Evolutionary conservation across 2,888 invertebrate species (phyloP).

Genomic region (Notodonta ziczac): DNA sequence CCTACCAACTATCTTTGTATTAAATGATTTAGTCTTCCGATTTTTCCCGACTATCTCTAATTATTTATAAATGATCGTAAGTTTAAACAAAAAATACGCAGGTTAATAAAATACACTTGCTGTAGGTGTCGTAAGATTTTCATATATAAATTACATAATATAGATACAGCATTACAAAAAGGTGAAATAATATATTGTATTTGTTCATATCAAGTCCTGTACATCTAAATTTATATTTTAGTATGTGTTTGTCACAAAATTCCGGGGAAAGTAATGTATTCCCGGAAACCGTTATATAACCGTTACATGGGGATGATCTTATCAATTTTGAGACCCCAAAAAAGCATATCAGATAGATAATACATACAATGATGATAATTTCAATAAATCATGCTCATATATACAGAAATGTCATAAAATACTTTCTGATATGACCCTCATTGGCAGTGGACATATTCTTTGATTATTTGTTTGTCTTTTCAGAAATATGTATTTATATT

Average conservation of each 20-base stretch:
- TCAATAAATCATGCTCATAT: conserved; percentile 44
- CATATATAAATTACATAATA: too few species aligned
- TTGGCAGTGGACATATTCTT: conserved; percentile 43
- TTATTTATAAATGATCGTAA: conserved; percentile 21
- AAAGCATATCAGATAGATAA: conserved; percentile 47
- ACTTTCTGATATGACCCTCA: conserved; percentile 23
- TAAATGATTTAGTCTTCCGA: conserved; percentile 45
- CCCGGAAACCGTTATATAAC: not conserved
- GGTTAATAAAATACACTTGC: conserved; percentile 39
- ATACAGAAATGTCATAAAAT: conserved; percentile 23
- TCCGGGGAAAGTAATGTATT: conserved; percentile 6
- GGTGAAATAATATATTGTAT: too few species aligned
- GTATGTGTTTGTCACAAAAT: conserved; percentile 13
- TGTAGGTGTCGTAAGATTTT: conserved; percentile 14
- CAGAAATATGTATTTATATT: conserved; percentile 46
- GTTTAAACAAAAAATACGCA: conserved; percentile 24
- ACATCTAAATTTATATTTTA: not conserved
- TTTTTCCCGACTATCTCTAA: conserved; percentile 35
- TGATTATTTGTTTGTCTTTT: conserved; percentile 49
- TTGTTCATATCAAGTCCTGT: not conserved
- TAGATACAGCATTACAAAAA: not conserved
- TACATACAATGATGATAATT: conserved; percentile 40
- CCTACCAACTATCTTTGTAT: conserved; percentile 41
- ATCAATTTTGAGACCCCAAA: conserved; percentile 9
- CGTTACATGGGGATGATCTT: too few species aligned